These are phyloP conservation scores for Ariolimax columbianus DNA, from an alignment of 2,888 invertebrate genomes.

Conservation along the genomic window DNA sequence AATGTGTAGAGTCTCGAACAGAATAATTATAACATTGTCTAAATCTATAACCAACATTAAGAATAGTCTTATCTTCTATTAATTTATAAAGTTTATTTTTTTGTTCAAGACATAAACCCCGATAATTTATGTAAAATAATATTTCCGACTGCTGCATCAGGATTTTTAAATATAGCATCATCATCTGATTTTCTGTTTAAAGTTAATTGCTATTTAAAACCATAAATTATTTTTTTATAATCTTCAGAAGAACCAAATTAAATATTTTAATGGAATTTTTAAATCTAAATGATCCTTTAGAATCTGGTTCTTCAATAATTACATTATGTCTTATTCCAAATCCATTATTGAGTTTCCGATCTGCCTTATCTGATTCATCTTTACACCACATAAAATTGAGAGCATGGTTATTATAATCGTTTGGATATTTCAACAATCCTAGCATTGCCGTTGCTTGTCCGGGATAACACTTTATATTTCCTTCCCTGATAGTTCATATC, in stretches of 20 bases:
- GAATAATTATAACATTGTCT: background rate
- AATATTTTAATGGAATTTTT: no score
- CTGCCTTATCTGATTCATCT: no score
- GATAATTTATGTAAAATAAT: no score
- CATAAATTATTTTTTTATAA: slow-evolving; percentile 29
- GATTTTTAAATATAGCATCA: background rate
- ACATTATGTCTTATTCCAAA: no score
- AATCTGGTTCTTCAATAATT: no score
- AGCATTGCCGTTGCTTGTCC: slow-evolving; percentile 30
- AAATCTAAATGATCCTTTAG: no score
- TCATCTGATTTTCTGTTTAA: slow-evolving; percentile 7
- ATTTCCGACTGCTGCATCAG: background rate
- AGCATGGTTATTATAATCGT: background rate
- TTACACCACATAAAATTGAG: no score
- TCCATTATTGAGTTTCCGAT: no score
- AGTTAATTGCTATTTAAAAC: slow-evolving; percentile 21
- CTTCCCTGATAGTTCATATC: background rate
- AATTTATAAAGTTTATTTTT: background rate
- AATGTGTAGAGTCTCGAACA: background rate
- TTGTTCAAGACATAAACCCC: background rate
- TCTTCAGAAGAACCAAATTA: background rate
- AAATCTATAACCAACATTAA: slow-evolving; percentile 3
- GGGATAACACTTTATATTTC: slow-evolving; percentile 11
- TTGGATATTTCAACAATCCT: background rate
- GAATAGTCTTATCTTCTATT: background rate